Evolutionary conservation across 2,797 vertebrate species (phyloP), one percentile per base, ranked within the genome.

Genomic region (Periparus ater): DNA sequence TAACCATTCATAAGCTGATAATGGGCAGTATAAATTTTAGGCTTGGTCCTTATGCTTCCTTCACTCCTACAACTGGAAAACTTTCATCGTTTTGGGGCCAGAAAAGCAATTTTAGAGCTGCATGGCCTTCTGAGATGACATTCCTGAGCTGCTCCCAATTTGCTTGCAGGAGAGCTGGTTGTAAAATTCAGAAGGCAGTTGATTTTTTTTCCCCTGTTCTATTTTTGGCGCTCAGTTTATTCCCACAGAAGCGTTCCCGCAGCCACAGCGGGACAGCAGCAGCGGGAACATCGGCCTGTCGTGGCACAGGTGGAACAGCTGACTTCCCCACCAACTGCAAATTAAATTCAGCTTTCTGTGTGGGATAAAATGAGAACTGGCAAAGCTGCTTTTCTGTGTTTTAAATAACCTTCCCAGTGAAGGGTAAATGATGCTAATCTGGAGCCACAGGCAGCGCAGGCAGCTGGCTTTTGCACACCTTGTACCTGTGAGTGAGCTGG

Each of bases 301-400:
- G 0, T 63, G 86, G 80, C 67, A 36, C 86, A 86, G 90, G 67
- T 70, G 74, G 66, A 91, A 48, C 67, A 81, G 54, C 75, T 47
- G 30, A 62, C 48, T 89, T 58, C 75, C 74, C 81, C 54, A 21
- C 40, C 9, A 26, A 18, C 55, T 95, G 72, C 87, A 88, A 42
- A 92, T 74, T 14, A 75, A 54, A 45, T 40, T 14, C 67, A 82
- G 3, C 70, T 78, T 92, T 91, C 83, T 57, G 55, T 86, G 94
- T 80, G 82, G 92, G 92, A 88, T 81, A 79, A 72, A 94, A 78
- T 48, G 60, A 71, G 85, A 94, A 88, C 79, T 81, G 88, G 83
- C 88, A 95, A 93, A 88, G 70, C 89, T 88, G 85, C 91, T 93
- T 94, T 57, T 78, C 5, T 54, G 60, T 57, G 12, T 90, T 95